Evolutionary conservation across 2,888 invertebrate species (phyloP).

Genomic region (Melinaea menophilus): DNA sequence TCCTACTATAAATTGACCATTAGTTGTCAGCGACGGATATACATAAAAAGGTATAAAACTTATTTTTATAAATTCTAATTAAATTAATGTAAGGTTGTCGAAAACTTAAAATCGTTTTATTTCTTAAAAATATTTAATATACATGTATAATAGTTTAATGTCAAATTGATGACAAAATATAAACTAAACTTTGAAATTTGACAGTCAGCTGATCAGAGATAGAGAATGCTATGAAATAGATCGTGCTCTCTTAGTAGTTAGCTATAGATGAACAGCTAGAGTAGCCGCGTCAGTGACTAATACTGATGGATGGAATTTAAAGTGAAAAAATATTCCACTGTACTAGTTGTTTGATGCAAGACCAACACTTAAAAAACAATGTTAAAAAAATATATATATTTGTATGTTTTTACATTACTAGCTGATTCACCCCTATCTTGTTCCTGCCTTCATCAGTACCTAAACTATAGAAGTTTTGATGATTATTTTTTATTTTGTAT

Average conservation of each 20-base stretch:
- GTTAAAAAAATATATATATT: too few relatives aligned
- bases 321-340: too few relatives aligned
- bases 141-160: constrained; percentile 1
- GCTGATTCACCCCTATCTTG: too few relatives aligned
- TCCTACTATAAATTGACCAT: background rate
- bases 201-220: constrained; percentile 24
- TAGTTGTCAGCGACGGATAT: background rate
- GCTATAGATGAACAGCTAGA: too few relatives aligned
- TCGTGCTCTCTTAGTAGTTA: background rate
- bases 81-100: constrained; percentile 2
- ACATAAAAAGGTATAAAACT: constrained; percentile 1
- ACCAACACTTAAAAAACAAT: too few relatives aligned
- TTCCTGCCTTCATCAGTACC: background rate
- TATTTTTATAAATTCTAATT: background rate
- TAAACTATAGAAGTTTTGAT: background rate
- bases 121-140: background rate
- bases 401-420: too few relatives aligned
- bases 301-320: too few relatives aligned
- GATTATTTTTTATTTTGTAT: too few relatives aligned
- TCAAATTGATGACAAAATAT: background rate
- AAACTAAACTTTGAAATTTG: constrained; percentile 16
- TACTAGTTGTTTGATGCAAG: too few relatives aligned
- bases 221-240: background rate
- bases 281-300: too few relatives aligned
- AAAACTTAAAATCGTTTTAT: constrained; percentile 2